Percentiles rank a stretch among this genome's conserved stretches.
Evolutionary conservation across 2,797 vertebrate species (phyloP).

Genomic region (Sebastiscus albofasciatus): DNA sequence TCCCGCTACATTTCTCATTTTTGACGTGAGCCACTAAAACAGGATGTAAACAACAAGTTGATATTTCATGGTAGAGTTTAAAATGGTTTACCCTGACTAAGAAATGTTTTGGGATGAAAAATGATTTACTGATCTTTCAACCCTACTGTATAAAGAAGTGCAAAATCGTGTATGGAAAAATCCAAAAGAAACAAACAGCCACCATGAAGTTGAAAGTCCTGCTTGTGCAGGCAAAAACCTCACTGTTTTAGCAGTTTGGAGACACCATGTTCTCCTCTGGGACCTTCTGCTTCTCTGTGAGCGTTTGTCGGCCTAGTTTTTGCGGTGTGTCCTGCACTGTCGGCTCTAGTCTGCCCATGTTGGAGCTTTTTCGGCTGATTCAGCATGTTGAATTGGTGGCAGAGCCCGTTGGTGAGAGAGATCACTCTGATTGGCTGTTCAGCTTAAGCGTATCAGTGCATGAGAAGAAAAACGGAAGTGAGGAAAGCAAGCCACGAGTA

Average conservation of each 20-base stretch:
- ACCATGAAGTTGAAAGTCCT: slow-evolving; percentile 26
- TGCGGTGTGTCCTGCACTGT: too few species aligned
- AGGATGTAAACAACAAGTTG: slow-evolving; percentile 39
- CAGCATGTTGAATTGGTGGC: too few species aligned
- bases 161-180: slow-evolving; percentile 28
- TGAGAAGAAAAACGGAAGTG: too few species aligned
- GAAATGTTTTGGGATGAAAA: slow-evolving; percentile 6
- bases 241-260: slow-evolving; percentile 7
- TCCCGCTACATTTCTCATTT: slow-evolving; percentile 9
- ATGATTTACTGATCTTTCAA: slow-evolving; percentile 14
- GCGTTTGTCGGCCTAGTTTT: too few species aligned
- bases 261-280: background rate
- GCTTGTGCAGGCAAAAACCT: slow-evolving; percentile 7
- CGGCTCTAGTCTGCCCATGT: too few species aligned
- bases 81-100: slow-evolving; percentile 4
- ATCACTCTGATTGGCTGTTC: too few species aligned
- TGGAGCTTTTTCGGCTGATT: too few species aligned
- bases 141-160: slow-evolving; percentile 15
- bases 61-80: slow-evolving; percentile 15
- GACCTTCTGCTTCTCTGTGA: background rate
- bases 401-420: too few species aligned
- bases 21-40: slow-evolving; percentile 9
- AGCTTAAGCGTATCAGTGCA: too few species aligned
- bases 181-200: slow-evolving; percentile 37
- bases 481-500: too few species aligned